These are phyloP conservation scores for Drosophila macrothrix DNA, from an alignment of 2,888 invertebrate species.

Conservation along the genomic window DNA sequence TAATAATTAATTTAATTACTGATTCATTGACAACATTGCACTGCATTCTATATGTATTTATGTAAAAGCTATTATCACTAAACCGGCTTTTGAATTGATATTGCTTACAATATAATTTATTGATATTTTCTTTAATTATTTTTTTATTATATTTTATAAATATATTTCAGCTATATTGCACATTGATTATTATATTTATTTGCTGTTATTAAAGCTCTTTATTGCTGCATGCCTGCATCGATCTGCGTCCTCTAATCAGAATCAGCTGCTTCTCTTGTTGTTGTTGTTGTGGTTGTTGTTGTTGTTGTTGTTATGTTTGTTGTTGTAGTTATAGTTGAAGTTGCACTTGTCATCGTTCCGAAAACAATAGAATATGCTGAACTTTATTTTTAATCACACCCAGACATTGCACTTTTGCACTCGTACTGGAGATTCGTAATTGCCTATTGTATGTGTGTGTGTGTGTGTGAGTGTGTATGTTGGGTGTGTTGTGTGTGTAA, in stretches of 20 bases:
- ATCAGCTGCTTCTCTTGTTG: constrained; percentile 45
- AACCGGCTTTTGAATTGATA: constrained; percentile 54
- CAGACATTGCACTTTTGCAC: constrained; percentile 76
- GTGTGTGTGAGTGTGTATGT: constrained; percentile 1
- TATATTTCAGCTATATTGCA: constrained; percentile 71
- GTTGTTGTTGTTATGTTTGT: constrained; percentile 11
- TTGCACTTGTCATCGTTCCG: constrained; percentile 47
- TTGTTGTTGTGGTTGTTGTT: constrained; percentile 17
- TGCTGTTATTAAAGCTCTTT: constrained; percentile 66
- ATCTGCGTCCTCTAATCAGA: constrained; percentile 47
- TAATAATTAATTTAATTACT: constrained; percentile 26
- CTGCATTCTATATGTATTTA: constrained; percentile 22
- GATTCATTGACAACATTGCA: constrained; percentile 42
- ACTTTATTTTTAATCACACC: constrained; percentile 61
- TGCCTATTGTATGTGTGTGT: constrained; percentile 29
- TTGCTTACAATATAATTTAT: constrained; percentile 26
- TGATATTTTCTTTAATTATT: constrained; percentile 17
- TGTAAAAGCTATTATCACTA: constrained; percentile 48
- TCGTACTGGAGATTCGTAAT: constrained; percentile 44
- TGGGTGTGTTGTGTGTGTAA: constrained; percentile 34
- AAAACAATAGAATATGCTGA: constrained; percentile 67
- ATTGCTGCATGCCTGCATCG: constrained; percentile 39
- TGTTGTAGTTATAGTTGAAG: constrained; percentile 14
- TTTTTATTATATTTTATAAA: constrained; percentile 57
- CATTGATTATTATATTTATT: constrained; percentile 49